Evolutionary conservation across 2,888 invertebrate genomes (phyloP), one percentile per base, ranked within the genome.

Genomic region (Gortyna flavago): DNA sequence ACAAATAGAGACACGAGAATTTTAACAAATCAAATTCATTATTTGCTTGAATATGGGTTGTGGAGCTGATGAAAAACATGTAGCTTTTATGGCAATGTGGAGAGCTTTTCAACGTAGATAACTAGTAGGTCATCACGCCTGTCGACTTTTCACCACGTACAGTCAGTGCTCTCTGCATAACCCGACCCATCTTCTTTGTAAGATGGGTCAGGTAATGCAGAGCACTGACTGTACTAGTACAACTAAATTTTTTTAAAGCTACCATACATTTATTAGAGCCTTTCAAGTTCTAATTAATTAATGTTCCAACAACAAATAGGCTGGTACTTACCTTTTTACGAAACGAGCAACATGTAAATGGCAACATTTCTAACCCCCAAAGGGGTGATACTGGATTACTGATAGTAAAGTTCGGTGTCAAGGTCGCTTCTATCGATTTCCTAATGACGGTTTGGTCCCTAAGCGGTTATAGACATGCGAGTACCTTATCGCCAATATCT

Each of bases 391-490:
- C 25, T 13, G 18, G 67, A n/a, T n/a, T n/a, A n/a, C n/a, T n/a
- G n/a, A n/a, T 35, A 68, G 18, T 67, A 32, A 21, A 18, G 35
- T 54, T 72, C 18, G 75, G 80, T 70, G 80, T 75, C 83, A 83
- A 83, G 83, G 83, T 64, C 51, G 4, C 25, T 25, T 11, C 13
- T 59, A 83, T 83, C 72, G 80, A 83, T 80, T 83, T 72, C 18
- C 48, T 48, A 62, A 59, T 64, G 75, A 62, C 13, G 9, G 61
- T 25, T 75, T 57, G 35, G 41, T 75, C 80, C 84, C 83, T 59
- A 72, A 80, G 35, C 59, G 72, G 41, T 35, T 54, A 54, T 61
- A 80, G 59, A 80, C 83, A 79, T 66, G 83, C 79, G 41, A 79
- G 16, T 62, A 29, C 13, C 57, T 62, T 75, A 41, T n/a, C n/a